phyloP scores from a whole-genome alignment of 2,113 vertebrate species.

The Geococcyx californianus region DNA sequence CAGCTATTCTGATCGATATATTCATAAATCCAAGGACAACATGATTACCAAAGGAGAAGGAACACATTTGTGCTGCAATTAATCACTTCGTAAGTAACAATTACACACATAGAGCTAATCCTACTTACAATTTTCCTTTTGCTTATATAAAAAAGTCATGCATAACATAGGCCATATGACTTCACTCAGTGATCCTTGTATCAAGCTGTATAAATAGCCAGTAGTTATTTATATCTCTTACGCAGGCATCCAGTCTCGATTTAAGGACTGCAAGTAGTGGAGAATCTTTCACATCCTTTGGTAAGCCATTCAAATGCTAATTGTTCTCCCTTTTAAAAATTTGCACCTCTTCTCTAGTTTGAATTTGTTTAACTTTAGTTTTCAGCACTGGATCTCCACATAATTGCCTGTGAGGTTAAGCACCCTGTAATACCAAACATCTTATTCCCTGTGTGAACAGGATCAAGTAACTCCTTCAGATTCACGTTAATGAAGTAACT shows the following conservation, averaged over 20 bases:
- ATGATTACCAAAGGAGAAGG: background rate
- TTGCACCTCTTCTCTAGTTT: slow-evolving; percentile 16
- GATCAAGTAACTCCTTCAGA: background rate
- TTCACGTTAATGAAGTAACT: background rate
- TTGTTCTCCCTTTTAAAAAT: slow-evolving; percentile 24
- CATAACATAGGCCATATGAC: slow-evolving; percentile 9
- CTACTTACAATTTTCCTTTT: background rate
- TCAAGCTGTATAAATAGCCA: slow-evolving; percentile 58
- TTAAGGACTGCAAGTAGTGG: slow-evolving; percentile 30
- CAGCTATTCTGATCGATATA: background rate
- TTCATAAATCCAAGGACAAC: background rate
- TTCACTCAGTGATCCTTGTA: slow-evolving; percentile 11
- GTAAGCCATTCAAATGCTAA: background rate
- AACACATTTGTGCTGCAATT: background rate
- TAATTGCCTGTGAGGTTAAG: slow-evolving; percentile 14
- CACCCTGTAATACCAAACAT: slow-evolving; percentile 45
- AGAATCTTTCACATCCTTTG: slow-evolving; percentile 21
- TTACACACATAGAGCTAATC: background rate
- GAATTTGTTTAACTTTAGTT: slow-evolving; percentile 55
- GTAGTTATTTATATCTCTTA: slow-evolving; percentile 43
- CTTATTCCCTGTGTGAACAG: background rate
- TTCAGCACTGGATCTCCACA: slow-evolving; percentile 5
- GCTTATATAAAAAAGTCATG: background rate
- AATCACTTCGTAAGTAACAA: background rate
- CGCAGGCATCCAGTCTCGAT: slow-evolving; percentile 59